These are phyloP conservation scores for Strongylocentrotus purpuratus DNA, from an alignment of 35 echinoderm and acorn worm genomes.

Conservation along the genomic window DNA sequence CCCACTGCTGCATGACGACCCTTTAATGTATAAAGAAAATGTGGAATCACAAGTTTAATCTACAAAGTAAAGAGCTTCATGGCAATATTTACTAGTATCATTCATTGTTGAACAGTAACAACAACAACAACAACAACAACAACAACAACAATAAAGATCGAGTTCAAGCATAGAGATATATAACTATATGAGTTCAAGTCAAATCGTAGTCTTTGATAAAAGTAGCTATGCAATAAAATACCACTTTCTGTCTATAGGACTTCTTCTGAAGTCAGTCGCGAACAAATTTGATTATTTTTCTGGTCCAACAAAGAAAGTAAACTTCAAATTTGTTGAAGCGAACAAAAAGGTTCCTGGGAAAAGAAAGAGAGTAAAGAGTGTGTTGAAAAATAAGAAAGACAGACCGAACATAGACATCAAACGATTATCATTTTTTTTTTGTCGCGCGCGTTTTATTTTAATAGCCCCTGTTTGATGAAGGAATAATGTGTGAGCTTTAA, in stretches of 20 bases:
- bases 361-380: background rate
- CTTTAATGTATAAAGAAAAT: too few relatives aligned
- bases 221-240: background rate
- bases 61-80: too few relatives aligned
- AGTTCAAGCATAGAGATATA: too few relatives aligned
- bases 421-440: constrained; percentile 17
- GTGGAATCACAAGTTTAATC: too few relatives aligned
- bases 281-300: constrained; percentile 39
- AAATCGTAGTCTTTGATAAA: background rate
- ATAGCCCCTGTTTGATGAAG: constrained; percentile 6
- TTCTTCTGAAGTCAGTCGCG: constrained; percentile 8
- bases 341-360: background rate
- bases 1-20: too few relatives aligned
- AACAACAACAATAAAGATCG: too few relatives aligned
- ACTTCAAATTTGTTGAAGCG: background rate
- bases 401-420: background rate
- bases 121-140: too few relatives aligned
- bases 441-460: constrained; percentile 24
- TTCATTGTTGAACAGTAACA: too few relatives aligned
- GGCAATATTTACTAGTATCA: too few relatives aligned
- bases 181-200: background rate
- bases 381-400: constrained; percentile 15
- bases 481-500: constrained; percentile 41
- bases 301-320: background rate
- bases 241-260: constrained; percentile 13